A percentile compares a stretch with the other conserved stretches of the same genome.
Evolutionary conservation across 2,113 vertebrate species (phyloP).

Genomic region (Colistium nudipinnis): DNA sequence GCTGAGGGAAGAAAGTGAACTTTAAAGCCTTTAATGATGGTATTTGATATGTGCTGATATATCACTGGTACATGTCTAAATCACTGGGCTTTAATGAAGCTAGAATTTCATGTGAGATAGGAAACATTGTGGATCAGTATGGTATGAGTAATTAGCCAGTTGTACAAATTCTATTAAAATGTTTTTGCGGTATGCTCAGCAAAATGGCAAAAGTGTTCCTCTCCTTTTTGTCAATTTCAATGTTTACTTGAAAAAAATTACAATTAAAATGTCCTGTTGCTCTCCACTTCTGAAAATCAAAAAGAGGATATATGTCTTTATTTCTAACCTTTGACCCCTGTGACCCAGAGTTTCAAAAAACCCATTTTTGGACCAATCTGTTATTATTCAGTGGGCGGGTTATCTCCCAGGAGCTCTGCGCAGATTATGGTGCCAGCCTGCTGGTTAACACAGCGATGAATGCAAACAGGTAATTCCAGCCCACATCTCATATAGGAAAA

Average conservation of each 20-base stretch:
- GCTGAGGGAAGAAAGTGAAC: constrained; percentile 43
- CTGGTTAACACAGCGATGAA: constrained; percentile 36
- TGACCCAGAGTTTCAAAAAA: background rate
- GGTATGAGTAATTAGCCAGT: background rate
- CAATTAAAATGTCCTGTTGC: no score
- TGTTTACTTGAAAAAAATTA: no score
- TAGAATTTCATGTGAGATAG: background rate
- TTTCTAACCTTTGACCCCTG: background rate
- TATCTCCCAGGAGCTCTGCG: constrained; percentile 6
- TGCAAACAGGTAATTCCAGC: constrained; percentile 60
- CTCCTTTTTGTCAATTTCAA: no score
- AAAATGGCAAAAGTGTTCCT: background rate
- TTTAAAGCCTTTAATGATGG: constrained; percentile 46
- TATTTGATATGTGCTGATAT: constrained; percentile 22
- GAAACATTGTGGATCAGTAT: background rate
- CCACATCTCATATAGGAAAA: constrained; percentile 39
- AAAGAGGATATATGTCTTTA: background rate
- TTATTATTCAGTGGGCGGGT: no score
- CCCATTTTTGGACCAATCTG: background rate
- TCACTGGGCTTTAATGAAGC: constrained; percentile 7
- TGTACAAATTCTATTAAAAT: background rate
- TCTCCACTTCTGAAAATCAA: background rate
- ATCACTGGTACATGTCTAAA: constrained; percentile 21
- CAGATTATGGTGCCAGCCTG: constrained; percentile 15
- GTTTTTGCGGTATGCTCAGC: background rate